Percentiles rank a stretch among this genome's conserved stretches.
Evolutionary conservation across 2,888 invertebrate species (phyloP).

Genomic region (Apodemia duryi): DNA sequence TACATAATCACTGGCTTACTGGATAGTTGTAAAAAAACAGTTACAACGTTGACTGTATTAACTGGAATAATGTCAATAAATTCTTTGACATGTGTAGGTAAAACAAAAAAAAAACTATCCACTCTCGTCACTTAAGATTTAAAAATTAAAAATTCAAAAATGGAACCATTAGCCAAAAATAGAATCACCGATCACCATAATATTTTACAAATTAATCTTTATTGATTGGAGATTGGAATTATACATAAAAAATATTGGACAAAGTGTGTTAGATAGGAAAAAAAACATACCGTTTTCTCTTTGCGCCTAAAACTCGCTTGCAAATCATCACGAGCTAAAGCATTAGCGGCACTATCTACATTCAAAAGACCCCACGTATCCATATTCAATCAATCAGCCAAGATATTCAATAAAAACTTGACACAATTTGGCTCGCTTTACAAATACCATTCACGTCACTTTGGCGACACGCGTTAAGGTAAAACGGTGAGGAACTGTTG

Average conservation of each 20-base stretch:
- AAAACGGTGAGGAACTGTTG: slow-evolving; percentile 17
- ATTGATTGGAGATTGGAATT: background rate
- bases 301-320: slow-evolving; percentile 74
- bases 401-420: slow-evolving; percentile 33
- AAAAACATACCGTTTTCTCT: slow-evolving; percentile 51
- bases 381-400: slow-evolving; percentile 62
- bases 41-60: too few species aligned
- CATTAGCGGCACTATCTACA: slow-evolving; percentile 81
- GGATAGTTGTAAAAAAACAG: too few species aligned
- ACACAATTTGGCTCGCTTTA: slow-evolving; percentile 29
- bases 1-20: too few species aligned
- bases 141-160: background rate
- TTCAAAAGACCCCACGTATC: slow-evolving; percentile 86
- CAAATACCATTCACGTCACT: slow-evolving; percentile 40
- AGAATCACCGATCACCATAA: background rate
- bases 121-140: background rate
- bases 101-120: background rate
- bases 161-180: background rate
- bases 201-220: background rate
- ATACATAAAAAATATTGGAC: background rate
- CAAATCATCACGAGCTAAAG: slow-evolving; percentile 84
- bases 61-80: too few species aligned
- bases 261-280: slow-evolving; percentile 6
- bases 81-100: background rate
- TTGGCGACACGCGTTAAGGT: slow-evolving; percentile 44